Evolutionary conservation across 2,797 vertebrate species (phyloP).

Genomic region (Lepidocolaptes lacrymiger): DNA sequence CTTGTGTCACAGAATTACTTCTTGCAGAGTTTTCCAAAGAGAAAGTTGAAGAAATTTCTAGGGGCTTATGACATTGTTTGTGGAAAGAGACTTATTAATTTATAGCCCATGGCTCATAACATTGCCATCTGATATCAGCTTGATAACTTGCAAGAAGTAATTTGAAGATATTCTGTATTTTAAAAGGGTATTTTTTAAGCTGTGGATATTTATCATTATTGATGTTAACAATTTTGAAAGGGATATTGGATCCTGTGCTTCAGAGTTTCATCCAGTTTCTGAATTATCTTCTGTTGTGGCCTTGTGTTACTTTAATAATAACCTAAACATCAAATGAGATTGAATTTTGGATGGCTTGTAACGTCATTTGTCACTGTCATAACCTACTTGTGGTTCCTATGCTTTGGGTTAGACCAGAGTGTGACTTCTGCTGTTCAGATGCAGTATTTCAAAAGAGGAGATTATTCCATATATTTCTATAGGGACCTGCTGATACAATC

Average conservation of each 20-base stretch:
- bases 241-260: neutral
- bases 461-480: neutral
- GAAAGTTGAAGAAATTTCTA: neutral
- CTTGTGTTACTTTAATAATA: slow-evolving; percentile 11
- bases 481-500: neutral
- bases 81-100: slow-evolving; percentile 1
- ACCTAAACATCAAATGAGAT: neutral
- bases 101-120: neutral
- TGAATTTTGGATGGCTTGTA: neutral
- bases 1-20: neutral
- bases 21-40: neutral
- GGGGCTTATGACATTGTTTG: neutral
- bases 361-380: neutral
- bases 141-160: slow-evolving; percentile 2
- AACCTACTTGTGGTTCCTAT: neutral
- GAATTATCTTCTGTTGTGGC: neutral
- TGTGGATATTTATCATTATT: neutral
- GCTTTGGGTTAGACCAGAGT: neutral
- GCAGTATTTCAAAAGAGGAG: neutral
- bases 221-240: slow-evolving; percentile 4
- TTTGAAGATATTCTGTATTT: neutral
- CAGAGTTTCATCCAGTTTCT: neutral
- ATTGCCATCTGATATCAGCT: neutral
- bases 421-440: neutral
- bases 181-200: neutral